phyloP scores from a whole-genome alignment of 2,797 vertebrate genomes.

The Miichthys miiuy region DNA sequence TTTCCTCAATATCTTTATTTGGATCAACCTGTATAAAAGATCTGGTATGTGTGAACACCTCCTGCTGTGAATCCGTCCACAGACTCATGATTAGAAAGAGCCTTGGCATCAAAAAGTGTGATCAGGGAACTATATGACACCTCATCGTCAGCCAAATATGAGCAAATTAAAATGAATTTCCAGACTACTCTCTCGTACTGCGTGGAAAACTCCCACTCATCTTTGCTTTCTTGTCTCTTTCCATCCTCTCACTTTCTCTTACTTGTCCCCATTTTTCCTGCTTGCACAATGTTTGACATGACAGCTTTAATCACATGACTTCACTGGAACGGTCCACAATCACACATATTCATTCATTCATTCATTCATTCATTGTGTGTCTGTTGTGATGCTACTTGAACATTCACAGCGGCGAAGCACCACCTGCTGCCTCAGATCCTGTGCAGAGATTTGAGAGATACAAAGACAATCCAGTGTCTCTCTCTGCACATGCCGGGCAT shows the following conservation, averaged over 20 bases:
- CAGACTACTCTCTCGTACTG: background rate
- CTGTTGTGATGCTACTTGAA: conserved; percentile 22
- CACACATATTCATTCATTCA: background rate
- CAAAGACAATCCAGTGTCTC: conserved; percentile 13
- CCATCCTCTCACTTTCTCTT: background rate
- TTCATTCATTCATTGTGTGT: background rate
- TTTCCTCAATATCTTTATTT: background rate
- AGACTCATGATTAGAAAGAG: background rate
- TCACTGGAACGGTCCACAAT: background rate
- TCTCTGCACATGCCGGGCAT: conserved; percentile 53
- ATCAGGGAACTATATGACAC: background rate
- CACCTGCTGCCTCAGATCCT: conserved; percentile 59
- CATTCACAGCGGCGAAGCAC: conserved; percentile 51
- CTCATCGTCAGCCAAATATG: background rate
- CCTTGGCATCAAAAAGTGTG: background rate
- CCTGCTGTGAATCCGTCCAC: background rate
- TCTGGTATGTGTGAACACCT: background rate
- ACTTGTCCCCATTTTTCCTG: background rate
- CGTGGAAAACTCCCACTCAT: background rate
- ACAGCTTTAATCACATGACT: conserved; percentile 50
- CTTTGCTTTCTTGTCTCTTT: background rate
- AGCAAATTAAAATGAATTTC: background rate
- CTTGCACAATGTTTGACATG: conserved; percentile 35
- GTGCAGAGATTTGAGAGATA: conserved; percentile 44
- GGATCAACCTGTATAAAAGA: background rate